Evolutionary conservation across 30 jellyfish, hydroid and myxozoan genomes (phyloP).

Genomic region (Hydra vulgaris): DNA sequence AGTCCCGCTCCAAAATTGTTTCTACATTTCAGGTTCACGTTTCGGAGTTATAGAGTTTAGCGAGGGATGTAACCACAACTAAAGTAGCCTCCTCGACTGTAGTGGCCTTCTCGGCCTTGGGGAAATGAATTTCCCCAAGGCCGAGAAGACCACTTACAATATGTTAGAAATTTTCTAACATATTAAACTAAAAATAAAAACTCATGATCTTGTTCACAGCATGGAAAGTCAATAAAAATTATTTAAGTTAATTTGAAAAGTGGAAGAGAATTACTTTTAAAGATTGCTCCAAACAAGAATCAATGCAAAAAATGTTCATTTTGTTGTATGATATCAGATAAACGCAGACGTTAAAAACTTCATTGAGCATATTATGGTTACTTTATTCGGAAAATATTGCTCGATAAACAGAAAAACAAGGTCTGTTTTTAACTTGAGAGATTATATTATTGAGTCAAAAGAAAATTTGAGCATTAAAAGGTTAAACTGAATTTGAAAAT

Average conservation of each 20-base stretch:
- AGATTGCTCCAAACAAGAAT: neutral
- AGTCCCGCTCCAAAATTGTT: too few relatives aligned
- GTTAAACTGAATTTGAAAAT: neutral
- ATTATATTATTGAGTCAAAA: neutral
- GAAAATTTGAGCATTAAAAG: neutral
- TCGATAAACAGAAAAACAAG: too few relatives aligned
- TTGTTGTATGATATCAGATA: neutral
- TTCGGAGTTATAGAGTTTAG: too few relatives aligned
- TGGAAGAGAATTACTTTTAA: neutral
- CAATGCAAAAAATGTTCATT: neutral
- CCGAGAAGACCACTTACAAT: too few relatives aligned
- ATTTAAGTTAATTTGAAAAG: neutral
- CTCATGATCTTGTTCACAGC: neutral
- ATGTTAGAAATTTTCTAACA: neutral
- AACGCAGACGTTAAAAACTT: neutral
- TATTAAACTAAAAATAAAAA: neutral
- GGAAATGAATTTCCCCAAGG: too few relatives aligned
- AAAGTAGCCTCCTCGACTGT: too few relatives aligned
- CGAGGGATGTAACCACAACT: too few relatives aligned
- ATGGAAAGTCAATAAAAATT: neutral
- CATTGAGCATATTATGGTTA: too few relatives aligned
- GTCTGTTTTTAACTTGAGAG: neutral
- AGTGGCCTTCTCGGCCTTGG: too few relatives aligned
- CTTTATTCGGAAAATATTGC: too few relatives aligned
- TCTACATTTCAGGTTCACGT: too few relatives aligned